phyloP scores from a whole-genome alignment of 2,888 invertebrate genomes.

The Elgonia sp. region DNA sequence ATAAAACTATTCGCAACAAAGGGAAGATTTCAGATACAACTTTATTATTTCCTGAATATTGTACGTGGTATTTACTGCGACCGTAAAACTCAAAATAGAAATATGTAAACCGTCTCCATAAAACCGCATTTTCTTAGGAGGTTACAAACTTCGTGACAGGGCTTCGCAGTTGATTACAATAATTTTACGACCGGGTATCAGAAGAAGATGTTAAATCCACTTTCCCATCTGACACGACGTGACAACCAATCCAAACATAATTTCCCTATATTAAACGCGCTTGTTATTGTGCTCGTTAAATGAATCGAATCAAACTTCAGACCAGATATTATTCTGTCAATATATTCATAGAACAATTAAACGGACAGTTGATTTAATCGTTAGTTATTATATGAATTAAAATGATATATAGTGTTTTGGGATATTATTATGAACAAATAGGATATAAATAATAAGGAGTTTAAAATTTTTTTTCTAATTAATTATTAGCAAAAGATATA shows the following conservation, averaged over 20 bases:
- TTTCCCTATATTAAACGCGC: not conserved
- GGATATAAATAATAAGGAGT: no score
- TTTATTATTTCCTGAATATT: slow-evolving; percentile 53
- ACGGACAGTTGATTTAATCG: no score
- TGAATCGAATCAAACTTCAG: not conserved
- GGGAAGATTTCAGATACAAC: slow-evolving; percentile 35
- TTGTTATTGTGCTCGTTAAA: not conserved
- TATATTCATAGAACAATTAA: no score
- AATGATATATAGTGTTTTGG: no score
- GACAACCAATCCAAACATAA: slow-evolving; percentile 10
- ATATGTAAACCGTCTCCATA: not conserved
- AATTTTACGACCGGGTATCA: slow-evolving; percentile 12
- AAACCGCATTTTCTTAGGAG: not conserved
- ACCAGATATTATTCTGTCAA: not conserved
- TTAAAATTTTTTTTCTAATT: no score
- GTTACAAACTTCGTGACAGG: slow-evolving; percentile 3
- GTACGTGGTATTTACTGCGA: slow-evolving; percentile 22
- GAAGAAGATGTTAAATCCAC: slow-evolving; percentile 20
- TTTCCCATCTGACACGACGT: slow-evolving; percentile 8
- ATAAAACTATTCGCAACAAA: slow-evolving; percentile 33
- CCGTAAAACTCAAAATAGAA: slow-evolving; percentile 32
- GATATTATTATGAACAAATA: no score
- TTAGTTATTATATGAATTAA: no score
- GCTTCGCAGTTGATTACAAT: slow-evolving; percentile 21
- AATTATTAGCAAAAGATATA: no score